Base-by-base conservation (phyloP, 2,113 vertebrate genomes). In the Ariopsis seemanni region DNA sequence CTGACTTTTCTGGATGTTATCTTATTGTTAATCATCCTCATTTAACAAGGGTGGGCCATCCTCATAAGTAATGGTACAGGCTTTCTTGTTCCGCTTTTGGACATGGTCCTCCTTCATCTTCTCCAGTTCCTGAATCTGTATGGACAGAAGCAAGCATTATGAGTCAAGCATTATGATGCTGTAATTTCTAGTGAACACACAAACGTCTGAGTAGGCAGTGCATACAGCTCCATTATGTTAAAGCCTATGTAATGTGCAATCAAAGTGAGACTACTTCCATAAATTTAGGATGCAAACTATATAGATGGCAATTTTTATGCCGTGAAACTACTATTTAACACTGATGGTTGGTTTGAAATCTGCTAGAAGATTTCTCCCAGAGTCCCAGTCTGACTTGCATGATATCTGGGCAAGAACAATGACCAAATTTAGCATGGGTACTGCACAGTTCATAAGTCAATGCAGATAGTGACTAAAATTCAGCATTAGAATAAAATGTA, bases 81-180 rank as follows among this genome's bases (percentile, higher is more conserved):
- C 92, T 84, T 98, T 98, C 94, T 97, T 98, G 69, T 96, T 96
- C 2, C 95, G 94, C 87, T 93, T 96, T 93, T 98, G 98, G 75
- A 99, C 93, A 0, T 99, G 98, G 86, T 98, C 97, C 94, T 99
- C 97, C 53, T 99, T 99, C 89, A 95, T 95, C 94, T 98, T 99
- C 94, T 99, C 97, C 95, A 99, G 87, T 89, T 95, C 94, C 94
- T 97, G 96, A 52, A 99, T 99, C 98, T 99, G 92, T 20, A 83
- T 78, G 30, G 86, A 93, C 7, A 25, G 7, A 30, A 60, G 25
- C 2, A 22, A 42, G 4, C 42, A 42, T 42, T 42, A 30, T 34
- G 34, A 34, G 0, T 65, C 2, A 22, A 42, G 4, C 2, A 42
- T 42, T 42, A n/a, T 17, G 67, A 71, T 34, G 17, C 67, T 69